phyloP scores from a whole-genome alignment of 1,140 invertebrate species.

The Drosophila ercepeae region DNA sequence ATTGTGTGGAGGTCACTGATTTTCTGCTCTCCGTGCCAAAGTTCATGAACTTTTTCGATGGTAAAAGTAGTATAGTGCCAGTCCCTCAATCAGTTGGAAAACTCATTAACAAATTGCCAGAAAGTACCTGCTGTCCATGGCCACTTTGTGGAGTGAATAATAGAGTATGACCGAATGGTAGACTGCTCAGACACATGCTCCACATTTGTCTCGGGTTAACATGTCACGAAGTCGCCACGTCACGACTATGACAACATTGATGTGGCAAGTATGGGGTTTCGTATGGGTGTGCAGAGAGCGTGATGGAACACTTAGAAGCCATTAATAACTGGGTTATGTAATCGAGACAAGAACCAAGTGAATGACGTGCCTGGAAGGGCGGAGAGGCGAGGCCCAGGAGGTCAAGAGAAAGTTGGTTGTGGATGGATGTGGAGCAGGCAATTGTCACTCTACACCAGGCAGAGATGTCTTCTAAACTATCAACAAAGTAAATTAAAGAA shows the following conservation, averaged over 20 bases:
- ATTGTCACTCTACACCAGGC: constrained; percentile 33
- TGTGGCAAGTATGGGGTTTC: not conserved
- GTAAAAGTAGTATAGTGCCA: not conserved
- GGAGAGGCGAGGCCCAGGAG: constrained; percentile 4
- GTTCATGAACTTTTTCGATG: constrained; percentile 63
- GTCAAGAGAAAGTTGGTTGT: constrained; percentile 34
- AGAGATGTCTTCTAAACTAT: not conserved
- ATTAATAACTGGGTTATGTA: constrained; percentile 80
- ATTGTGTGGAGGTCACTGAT: constrained; percentile 66
- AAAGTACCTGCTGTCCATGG: constrained; percentile 20
- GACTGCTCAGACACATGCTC: constrained; percentile 40
- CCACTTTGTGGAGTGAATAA: constrained; percentile 44
- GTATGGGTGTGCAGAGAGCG: constrained; percentile 26
- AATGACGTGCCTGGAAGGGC: constrained; percentile 3
- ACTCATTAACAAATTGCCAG: constrained; percentile 77
- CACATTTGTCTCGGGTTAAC: constrained; percentile 65
- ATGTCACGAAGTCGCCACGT: constrained; percentile 75
- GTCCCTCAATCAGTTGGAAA: constrained; percentile 38
- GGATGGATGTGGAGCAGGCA: constrained; percentile 46
- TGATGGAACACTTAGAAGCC: constrained; percentile 59
- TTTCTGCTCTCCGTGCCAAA: constrained; percentile 53
- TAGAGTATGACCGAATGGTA: constrained; percentile 1
- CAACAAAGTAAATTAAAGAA: not conserved
- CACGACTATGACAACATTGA: constrained; percentile 52
- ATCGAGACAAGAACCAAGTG: constrained; percentile 56